Evolutionary conservation across 2,888 invertebrate genomes (phyloP), one percentile per base, ranked within the genome.

Genomic region (Seladonia tumulorum): DNA sequence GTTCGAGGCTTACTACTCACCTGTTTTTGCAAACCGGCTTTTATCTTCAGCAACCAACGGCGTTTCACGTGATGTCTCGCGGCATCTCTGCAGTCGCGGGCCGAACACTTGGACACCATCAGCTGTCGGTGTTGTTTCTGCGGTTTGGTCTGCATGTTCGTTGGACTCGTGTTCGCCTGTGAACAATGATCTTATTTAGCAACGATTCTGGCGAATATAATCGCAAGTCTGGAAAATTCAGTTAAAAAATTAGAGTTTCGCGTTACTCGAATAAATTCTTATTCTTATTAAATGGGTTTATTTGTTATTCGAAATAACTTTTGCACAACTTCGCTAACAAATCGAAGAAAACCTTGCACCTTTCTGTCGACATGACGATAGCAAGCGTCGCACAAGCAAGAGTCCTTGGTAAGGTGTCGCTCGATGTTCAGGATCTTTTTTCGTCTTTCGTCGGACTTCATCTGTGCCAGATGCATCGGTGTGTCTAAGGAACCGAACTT

Each of bases 401-500:
- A 98, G 95, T 98, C 98, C 86, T 97, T 97, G 0, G 97, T 97
- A 80, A 98, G 95, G 93, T 98, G 98, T 94, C 97, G 97, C 93
- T 98, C 98, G 90, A 97, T 97, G 88, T 96, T 96, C 86, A 98
- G 95, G 85, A 98, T 98, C 93, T 97, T 98, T 93, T 97, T 97
- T 94, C 98, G 98, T n/a, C 98, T 95, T 84, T 98, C 98, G 1
- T 96, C 96, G 78, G 97, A 97, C 91, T 98, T 98, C 94, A 98
- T 97, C 95, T 98, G 98, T 0, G 98, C 98, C 77, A 98, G 97
- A 93, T 98, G 98, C 95, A 98, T 98, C 0, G 98, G 98, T 0
- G 98, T 98, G 93, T 98, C 98, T 88, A 98, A 97, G 0, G 98
- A 96, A 0, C 98, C 98, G 91, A 98, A 98, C 95, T 98, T 98